Conservation (phyloP, 2,888 invertebrate genomes). For the Eristalis arbustorum region DNA sequence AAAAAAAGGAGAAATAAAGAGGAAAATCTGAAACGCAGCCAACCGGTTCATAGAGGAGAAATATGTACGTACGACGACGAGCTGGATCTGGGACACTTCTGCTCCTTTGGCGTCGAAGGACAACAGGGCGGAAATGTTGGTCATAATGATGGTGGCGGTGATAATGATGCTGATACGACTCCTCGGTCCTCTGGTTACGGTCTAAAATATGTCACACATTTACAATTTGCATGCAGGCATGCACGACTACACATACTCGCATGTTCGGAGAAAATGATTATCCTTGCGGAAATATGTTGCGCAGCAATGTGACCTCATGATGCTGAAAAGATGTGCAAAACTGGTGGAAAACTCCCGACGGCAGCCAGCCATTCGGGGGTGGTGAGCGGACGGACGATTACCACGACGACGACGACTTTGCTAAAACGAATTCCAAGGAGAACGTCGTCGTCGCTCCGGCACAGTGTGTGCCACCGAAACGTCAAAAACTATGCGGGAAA, state of each 20-base stretch:
- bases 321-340: constrained; percentile 48
- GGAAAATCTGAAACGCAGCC: not conserved
- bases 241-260: constrained; percentile 43
- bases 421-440: not conserved
- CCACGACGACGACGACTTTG: not conserved
- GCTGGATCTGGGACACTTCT: constrained; percentile 12
- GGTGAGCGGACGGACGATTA: not conserved
- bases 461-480: constrained; percentile 11
- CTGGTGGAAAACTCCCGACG: constrained; percentile 8
- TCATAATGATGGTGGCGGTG: constrained; percentile 39
- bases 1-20: not conserved
- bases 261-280: constrained; percentile 50
- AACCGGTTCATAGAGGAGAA: constrained; percentile 1
- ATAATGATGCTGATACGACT: constrained; percentile 62
- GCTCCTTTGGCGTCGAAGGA: constrained; percentile 38
- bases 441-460: not conserved
- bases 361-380: not conserved
- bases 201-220: constrained; percentile 64
- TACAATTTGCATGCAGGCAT: constrained; percentile 63
- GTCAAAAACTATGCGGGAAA: constrained; percentile 43
- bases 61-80: not conserved
- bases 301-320: constrained; percentile 52
- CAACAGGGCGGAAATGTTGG: constrained; percentile 42
- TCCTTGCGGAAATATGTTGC: constrained; percentile 64
- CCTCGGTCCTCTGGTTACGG: constrained; percentile 11